Evolutionary conservation across 2,888 invertebrate species (phyloP), one percentile per base, ranked within the genome.

Genomic region (Xanthorhoe spadicearia): DNA sequence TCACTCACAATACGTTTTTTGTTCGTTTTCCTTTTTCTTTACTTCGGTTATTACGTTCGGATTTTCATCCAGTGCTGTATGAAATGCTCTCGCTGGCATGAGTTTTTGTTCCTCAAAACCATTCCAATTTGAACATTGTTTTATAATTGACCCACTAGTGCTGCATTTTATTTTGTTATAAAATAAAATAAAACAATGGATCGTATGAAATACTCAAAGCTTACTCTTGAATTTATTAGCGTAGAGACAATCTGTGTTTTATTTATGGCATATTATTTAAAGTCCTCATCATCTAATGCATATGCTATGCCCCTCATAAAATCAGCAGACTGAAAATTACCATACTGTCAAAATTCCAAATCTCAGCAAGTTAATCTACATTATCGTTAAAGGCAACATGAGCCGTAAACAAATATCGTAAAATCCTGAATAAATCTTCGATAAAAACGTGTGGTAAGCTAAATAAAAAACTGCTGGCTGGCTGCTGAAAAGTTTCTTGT

Each of bases 1-100:
- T 78, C 77, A 79, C 78, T 81, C 78, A 79, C 77, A 77, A 77
- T 75, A 74, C 69, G 68, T 67, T 71, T 70, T 66, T 66, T 51
- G 63, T 69, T 32, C 48, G 46, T 69, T 66, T 66, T 65, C 52
- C 58, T 71, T 66, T 73, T 71, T 75, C 77, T 71, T 80, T 76
- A 65, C 71, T 66, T 73, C 71, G 72, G 69, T 73, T 69, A 74
- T 75, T 76, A 69, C 74, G 70, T 68, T 66, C 43, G 64, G 71
- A 74, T 74, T 76, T 80, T 74, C 74, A 75, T 75, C 69, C 67
- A 58, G 68, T 65, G 60, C 62, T 51, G 38, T 46, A 38, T 52
- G 19, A 52, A 60, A 65, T 60, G 51, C 59, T 57, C 51, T 64
- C 23, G 0, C 7, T 52, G 17, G 9, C 60, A 43, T 53, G n/a